Conservation (phyloP, 2,113 vertebrate species). For the Paralichthys olivaceus region DNA sequence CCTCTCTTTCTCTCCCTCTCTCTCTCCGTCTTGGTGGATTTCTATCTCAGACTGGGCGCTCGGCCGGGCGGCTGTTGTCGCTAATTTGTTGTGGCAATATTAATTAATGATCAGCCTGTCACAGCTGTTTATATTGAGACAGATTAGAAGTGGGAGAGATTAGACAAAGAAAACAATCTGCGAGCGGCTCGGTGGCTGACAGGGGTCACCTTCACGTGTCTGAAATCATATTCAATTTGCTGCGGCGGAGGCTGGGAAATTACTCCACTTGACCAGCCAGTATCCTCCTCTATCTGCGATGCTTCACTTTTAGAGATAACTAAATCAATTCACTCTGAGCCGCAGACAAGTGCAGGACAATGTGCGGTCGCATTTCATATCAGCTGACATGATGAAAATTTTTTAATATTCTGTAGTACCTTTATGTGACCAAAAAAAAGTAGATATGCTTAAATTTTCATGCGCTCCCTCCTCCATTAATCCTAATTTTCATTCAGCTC, state of each 20-base stretch:
- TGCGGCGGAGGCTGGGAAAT: constrained; percentile 65
- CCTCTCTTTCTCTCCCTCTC: constrained; percentile 44
- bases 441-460: constrained; percentile 1
- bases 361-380: constrained; percentile 25
- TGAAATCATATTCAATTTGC: constrained; percentile 84
- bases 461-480: constrained; percentile 31
- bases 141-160: constrained; percentile 84
- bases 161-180: constrained; percentile 85
- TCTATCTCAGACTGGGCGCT: constrained; percentile 66
- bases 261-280: constrained; percentile 74
- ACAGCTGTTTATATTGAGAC: constrained; percentile 84
- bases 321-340: constrained; percentile 57
- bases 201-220: constrained; percentile 86
- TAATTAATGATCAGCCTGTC: constrained; percentile 88
- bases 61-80: constrained; percentile 74
- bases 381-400: constrained; percentile 26
- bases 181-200: constrained; percentile 77
- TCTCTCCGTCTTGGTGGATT: constrained; percentile 68
- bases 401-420: constrained; percentile 4
- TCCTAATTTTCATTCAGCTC: constrained; percentile 57
- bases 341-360: constrained; percentile 18
- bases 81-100: constrained; percentile 88
- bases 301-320: constrained; percentile 48
- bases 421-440: neutral
- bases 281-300: constrained; percentile 54